Evolutionary conservation across 2,113 vertebrate genomes (phyloP), one percentile per base, ranked within the genome.

Genomic region (Gopherus flavomarginatus): DNA sequence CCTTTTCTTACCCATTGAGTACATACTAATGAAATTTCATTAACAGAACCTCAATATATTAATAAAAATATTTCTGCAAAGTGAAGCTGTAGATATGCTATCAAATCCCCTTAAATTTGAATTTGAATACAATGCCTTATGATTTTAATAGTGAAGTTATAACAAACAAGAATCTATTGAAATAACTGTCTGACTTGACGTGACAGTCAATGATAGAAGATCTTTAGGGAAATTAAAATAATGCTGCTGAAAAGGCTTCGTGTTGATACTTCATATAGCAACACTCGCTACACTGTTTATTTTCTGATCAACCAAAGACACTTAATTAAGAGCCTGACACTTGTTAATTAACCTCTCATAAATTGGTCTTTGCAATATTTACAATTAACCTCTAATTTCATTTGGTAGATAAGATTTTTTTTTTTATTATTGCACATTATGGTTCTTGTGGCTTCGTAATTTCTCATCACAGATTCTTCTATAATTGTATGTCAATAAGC

Each of bases 1-100:
- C 47, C 44, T 97, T 94, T 95, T 89, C 79, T 95, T 94, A 91
- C 91, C 84, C 92, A 24, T 56, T 83, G 12, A 82, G 82, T 94
- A 83, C 83, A 77, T 81, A 17, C 87, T 89, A 95, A 90, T 75
- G 89, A 89, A 94, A 38, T 24, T 42, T 80, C 72, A 89, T 80
- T 83, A 94, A 93, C 19, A 59, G 84, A 83, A 77, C 0, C 11
- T 82, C 35, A 75, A 59, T 19, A 91, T 86, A 83, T 85, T 26
- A 38, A 86, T 92, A 3, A 90, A 90, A 90, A 47, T 95, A 44
- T 91, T 90, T 90, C 29, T 90, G 24, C 27, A 82, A 94, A 77
- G n/a, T 93, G 57, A 90, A 95, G 65, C 49, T 59, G 38, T 8
- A 62, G 62, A 22, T 79, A 4, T 95, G 54, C 59, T 91, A 53